Base-by-base conservation (phyloP, 92 coral and sea anemone species). In the Paragorgia papillata region DNA sequence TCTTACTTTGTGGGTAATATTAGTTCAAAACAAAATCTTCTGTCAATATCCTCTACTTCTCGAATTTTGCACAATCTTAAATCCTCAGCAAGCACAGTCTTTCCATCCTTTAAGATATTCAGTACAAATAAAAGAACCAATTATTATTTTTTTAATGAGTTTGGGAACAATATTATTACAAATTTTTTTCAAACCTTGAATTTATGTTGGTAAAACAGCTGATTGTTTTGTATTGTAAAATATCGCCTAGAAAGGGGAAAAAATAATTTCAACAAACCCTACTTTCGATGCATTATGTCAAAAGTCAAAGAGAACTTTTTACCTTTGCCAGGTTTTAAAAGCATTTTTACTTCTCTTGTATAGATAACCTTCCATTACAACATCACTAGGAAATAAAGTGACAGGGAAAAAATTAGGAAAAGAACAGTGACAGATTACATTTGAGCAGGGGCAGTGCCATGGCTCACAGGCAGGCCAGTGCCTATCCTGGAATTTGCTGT, bases 321-420 rank as follows among this genome's bases (percentile, higher is more conserved):
- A 93, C 97, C 99, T 87, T 39, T 95, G 97, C 99, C 99, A 95
- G 22, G 95, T 91, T 78, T 90, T 91, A 74, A 95, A 95, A 7
- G 99, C 99, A 78, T 91, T 95, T 68, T 97, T 95, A 61, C 99
- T 95, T 82, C 97, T 83, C 75, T 95, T 95, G 83, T 76, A 95
- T 74, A 95, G 77, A 83, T 95, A 95, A 50, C 99, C 99, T 70
- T 95, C 99, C 88, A 95, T 85, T 13, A 91, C 99, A n/a, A 95
- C 82, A 50, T 88, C 97, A 33, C 96, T 90, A 64, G 13, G 75
- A 79, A 39, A 26, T 10, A 37, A 37, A 37, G 43, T 37, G 43
- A 37, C 4, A 37, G 43, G 9, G 9, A 37, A 37, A 37, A 37
- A 4, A 37, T 37, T 37, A 37, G 9, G 43, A 37, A 37, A 37